Percentiles rank a stretch among this genome's conserved stretches.
Evolutionary conservation across 2,113 vertebrate species (phyloP).

Genomic region (Hippocampus barbouri): DNA sequence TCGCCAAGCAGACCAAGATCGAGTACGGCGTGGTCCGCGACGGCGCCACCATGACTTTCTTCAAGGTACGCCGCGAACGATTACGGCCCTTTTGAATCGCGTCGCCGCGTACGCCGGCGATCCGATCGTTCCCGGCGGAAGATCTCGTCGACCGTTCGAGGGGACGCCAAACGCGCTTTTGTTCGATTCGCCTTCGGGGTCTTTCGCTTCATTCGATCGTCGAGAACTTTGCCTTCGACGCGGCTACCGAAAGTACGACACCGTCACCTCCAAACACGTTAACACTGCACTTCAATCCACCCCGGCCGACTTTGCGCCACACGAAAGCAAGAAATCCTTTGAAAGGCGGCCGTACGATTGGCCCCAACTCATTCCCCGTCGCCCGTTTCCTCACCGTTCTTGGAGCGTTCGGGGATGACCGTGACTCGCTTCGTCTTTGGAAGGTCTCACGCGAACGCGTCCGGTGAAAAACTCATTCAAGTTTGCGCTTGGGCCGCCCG

Average conservation of each 20-base stretch:
- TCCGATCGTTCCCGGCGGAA: too few species aligned
- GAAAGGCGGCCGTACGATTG: neutral
- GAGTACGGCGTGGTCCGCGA: slow-evolving; percentile 95
- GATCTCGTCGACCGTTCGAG: too few species aligned
- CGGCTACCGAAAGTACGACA: neutral
- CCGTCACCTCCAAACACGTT: too few species aligned
- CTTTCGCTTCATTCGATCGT: neutral
- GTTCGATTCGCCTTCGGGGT: too few species aligned
- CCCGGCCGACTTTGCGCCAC: too few species aligned
- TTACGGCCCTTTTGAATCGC: too few species aligned
- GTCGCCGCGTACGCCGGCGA: too few species aligned
- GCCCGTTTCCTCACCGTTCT: neutral
- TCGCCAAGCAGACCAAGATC: slow-evolving; percentile 98
- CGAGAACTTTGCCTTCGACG: too few species aligned
- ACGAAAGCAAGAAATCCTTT: neutral
- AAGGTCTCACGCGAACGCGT: neutral
- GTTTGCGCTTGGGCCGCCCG: slow-evolving; percentile 5
- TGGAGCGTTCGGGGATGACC: neutral
- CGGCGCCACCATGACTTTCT: slow-evolving; percentile 97
- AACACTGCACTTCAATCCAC: too few species aligned
- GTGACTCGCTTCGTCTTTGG: neutral
- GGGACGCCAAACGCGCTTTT: too few species aligned
- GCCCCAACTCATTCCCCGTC: neutral
- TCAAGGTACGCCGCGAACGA: slow-evolving; percentile 79
- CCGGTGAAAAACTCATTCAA: neutral